A percentile compares a stretch with the other conserved stretches of the same genome.
These are phyloP conservation scores for Pelodytes ibericus DNA, from an alignment of 2,797 vertebrate genomes.

Conservation along the genomic window DNA sequence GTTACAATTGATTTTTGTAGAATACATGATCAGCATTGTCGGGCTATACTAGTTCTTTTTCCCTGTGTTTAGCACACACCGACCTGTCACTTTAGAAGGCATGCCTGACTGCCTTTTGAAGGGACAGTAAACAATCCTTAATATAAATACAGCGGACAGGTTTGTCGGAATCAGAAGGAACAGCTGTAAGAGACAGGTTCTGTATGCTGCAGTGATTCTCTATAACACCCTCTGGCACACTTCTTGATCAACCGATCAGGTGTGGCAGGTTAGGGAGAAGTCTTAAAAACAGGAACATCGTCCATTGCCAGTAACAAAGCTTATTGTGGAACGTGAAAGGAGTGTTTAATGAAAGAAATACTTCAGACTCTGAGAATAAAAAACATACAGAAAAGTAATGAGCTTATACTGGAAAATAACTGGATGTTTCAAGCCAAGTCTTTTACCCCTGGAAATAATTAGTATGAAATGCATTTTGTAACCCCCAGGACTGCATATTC, in stretches of 20 bases:
- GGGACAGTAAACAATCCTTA: neutral
- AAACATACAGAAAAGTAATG: neutral
- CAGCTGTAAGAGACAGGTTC: conserved; percentile 16
- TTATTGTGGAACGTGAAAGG: neutral
- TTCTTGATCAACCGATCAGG: conserved; percentile 7
- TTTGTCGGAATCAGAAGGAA: conserved; percentile 21
- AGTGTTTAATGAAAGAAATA: neutral
- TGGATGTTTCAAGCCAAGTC: neutral
- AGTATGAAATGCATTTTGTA: neutral
- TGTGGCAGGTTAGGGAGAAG: conserved; percentile 18
- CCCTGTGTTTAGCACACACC: too few species aligned
- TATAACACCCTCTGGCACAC: conserved; percentile 27
- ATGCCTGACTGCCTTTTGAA: too few species aligned
- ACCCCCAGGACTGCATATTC: neutral
- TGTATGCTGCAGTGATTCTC: conserved; percentile 19
- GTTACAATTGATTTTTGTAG: too few species aligned
- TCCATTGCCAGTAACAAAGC: neutral
- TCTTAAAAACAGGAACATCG: neutral
- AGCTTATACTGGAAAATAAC: too few species aligned
- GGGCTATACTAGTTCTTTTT: too few species aligned
- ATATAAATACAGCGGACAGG: conserved; percentile 14
- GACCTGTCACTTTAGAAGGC: too few species aligned
- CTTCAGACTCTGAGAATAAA: neutral
- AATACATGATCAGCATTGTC: too few species aligned
- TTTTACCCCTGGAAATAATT: neutral